phyloP scores from a whole-genome alignment of 2,797 vertebrate genomes.

The Myoxocephalus aenaeus region DNA sequence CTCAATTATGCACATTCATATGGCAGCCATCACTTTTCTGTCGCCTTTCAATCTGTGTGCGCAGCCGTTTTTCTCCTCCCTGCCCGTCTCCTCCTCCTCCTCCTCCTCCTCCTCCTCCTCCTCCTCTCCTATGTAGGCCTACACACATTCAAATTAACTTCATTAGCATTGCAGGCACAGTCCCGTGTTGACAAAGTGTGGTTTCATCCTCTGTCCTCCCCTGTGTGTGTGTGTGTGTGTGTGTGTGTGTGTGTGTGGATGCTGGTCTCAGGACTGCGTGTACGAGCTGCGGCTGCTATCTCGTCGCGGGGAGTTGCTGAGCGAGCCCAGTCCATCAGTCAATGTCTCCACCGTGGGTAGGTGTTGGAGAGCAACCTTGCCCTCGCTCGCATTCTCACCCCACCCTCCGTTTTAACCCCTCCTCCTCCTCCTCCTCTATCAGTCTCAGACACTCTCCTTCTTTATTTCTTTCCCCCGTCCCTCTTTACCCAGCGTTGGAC shows the following conservation, averaged over 20 bases:
- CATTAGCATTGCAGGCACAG: conserved; percentile 81
- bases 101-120: conserved; percentile 34
- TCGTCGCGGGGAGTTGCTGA: conserved; percentile 90
- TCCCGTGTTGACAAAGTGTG: conserved; percentile 81
- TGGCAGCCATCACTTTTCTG: conserved; percentile 60
- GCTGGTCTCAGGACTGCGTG: conserved; percentile 85
- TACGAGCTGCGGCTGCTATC: conserved; percentile 95
- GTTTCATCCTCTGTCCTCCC: conserved; percentile 75
- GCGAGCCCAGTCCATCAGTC: conserved; percentile 92
- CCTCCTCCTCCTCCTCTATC: not conserved
- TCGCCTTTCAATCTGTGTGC: conserved; percentile 57
- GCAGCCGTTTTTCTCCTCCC: conserved; percentile 19
- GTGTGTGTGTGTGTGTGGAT: conserved; percentile 32
- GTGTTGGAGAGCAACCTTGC: conserved; percentile 70
- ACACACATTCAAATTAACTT: conserved; percentile 78
- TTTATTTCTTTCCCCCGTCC: conserved; percentile 13
- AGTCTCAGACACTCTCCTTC: conserved; percentile 5
- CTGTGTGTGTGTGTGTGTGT: conserved; percentile 38
- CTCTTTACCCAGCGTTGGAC: conserved; percentile 41
- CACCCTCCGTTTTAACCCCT: conserved; percentile 39
- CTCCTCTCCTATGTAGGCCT: conserved; percentile 47
- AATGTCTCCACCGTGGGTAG: conserved; percentile 93
- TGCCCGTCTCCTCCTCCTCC: conserved; percentile 44
- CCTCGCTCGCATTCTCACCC: conserved; percentile 29
- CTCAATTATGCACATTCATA: conserved; percentile 46